Base-by-base conservation (phyloP, 2,113 vertebrate genomes). In the Lampris megalopsis region DNA sequence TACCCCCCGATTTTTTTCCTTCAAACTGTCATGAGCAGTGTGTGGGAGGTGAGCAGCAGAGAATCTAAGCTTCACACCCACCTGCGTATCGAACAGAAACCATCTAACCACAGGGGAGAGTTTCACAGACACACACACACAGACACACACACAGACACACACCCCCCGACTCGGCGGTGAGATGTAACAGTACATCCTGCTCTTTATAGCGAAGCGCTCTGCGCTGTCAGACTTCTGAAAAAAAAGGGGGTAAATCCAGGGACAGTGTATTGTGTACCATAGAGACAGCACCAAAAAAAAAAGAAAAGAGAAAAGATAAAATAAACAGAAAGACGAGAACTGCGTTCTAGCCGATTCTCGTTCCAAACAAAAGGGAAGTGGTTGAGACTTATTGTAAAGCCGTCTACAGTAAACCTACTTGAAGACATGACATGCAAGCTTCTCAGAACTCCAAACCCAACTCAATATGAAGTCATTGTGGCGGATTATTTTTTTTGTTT, bases 171-270 rank as follows among this genome's bases (percentile, higher is more conserved):
- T 43, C 35, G 65, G 38, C 79, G 66, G 72, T 74, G 80, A 76
- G 64, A 85, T 72, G 77, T 62, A 47, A 80, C 66, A 83, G 83
- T 85, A 91, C 89, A 90, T 91, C 89, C 86, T 91, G 88, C 83
- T 73, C 67, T 11, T 24, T 73, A 73, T 81, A 71, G 63, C 3
- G 47, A 68, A 74, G 68, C 47, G 54, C 56, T 69, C 66, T 5
- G 24, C 57, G 83, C 68, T 71, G 80, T 71, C 66, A 79, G 43
- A 40, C 48, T 59, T 60, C 42, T 41, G 71, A 77, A 80, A 50
- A 73, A 50, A 67, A 1, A 71, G 57, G 35, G 74, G 53, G 63
- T 79, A 73, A 78, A 82, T 75, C 69, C 59, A 67, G 84, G 78
- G 79, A 91, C 87, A 87, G 86, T 82, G 86, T 85, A 75, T 73